Evolutionary conservation across 2,113 vertebrate species (phyloP), one percentile per base, ranked within the genome.

Genomic region (Scomber colias): DNA sequence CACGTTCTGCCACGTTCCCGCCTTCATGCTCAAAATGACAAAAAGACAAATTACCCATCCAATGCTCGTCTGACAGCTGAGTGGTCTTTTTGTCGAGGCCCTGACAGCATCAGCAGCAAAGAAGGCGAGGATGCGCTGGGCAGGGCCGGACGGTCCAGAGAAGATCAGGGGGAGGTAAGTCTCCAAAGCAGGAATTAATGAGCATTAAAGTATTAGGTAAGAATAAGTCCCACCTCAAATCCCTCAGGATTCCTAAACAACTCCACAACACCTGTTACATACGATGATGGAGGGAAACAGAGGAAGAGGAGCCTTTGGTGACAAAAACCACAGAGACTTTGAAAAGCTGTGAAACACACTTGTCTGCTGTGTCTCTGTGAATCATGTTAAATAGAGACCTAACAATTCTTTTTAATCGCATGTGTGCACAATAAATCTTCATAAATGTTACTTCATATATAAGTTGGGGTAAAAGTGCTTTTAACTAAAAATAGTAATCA

Each of bases 171-270:
- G 81, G 80, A 85, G 55, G 82, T 88, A 88, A 94, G 92, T 90
- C 91, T 94, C 92, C 85, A 90, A 91, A 93, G 94, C 92, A 94
- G 94, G 93, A 92, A 91, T 95, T 93, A 95, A 95, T 95, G 92
- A 94, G 94, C 79, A 95, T 95, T 95, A 95, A 90, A 86, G 93
- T 88, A 93, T 95, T 95, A 94, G 92, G 92, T 92, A 92, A 94
- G 93, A 94, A 94, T 91, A 95, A 95, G 91, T 81, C 79, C 84
- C 83, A 82, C 74, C 85, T 86, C 86, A 93, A 94, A 93, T 89
- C 91, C 85, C 77, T 68, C 51, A 79, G 88, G 89, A 94, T 92
- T 94, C 87, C 90, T 94, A 90, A 93, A 94, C 93, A 92, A 93
- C 92, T 91, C 83, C 75, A 82, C 81, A 91, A 91, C 94, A 95